Evolutionary conservation across 2,888 invertebrate species (phyloP), one percentile per base, ranked within the genome.

Genomic region (Melanostoma mellinum): DNA sequence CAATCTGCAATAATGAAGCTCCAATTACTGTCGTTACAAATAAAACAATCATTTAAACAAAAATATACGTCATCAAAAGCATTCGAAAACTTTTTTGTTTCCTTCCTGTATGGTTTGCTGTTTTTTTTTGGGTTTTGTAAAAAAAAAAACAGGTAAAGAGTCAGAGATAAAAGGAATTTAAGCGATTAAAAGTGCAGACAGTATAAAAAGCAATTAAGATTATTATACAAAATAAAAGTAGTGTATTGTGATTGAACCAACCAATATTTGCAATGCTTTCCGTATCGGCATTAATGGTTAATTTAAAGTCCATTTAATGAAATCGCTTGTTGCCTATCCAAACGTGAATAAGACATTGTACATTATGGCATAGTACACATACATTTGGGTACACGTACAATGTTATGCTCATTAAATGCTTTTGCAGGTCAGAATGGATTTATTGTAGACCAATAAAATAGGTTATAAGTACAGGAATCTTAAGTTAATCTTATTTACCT

Each of bases 161-260:
- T 10, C 69, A 40, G 5, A 56, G 36, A 30, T 2, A 30, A 44
- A 46, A 42, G 3, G 46, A 61, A 42, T 32, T 52, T 42, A 58
- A 61, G 38, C 56, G 38, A 48, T 56, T 69, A 38, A 65, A 40
- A 32, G 32, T 61, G 20, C 9, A 42, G 38, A 20, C 48, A 46
- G 50, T 3, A 50, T 53, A 36, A 72, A 61, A 72, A 72, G 36
- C 72, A 72, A 72, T 72, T 61, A 61, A 72, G 61, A 61, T 72
- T 42, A 61, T 61, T 61, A 61, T 61, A 53, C 60, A 32, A 69
- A 68, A 58, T 69, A 56, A 58, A 30, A 48, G 33, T 10, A 20
- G 53, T 10, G 40, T 32, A 42, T n/a, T 63, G 10, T n/a, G 10
- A 10, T 6, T 48, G 8, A 40, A 48, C 8, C 48, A 48, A 46